phyloP scores from a whole-genome alignment of 2,888 invertebrate species.

The Pemphredon lugubris region DNA sequence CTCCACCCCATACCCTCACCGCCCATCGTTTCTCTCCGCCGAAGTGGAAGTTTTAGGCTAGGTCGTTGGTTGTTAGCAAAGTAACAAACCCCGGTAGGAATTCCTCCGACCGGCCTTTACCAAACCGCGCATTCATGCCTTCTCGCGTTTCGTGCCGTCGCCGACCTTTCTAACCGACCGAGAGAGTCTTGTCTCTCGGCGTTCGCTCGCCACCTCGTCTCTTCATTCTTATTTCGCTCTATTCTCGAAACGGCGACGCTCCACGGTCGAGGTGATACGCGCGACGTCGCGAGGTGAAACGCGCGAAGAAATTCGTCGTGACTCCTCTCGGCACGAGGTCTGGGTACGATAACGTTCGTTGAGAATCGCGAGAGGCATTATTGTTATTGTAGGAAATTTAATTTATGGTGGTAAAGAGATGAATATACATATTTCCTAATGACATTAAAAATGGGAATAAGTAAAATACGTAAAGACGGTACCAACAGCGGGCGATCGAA shows the following conservation, averaged over 20 bases:
- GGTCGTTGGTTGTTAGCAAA: conserved; percentile 77
- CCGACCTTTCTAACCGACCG: not conserved
- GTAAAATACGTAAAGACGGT: too few species aligned
- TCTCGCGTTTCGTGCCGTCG: conserved; percentile 25
- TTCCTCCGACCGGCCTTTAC: conserved; percentile 55
- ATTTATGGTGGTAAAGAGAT: too few species aligned
- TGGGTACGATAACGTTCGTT: too few species aligned
- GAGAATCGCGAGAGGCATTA: too few species aligned
- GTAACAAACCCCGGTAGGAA: conserved; percentile 74
- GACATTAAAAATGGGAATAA: too few species aligned
- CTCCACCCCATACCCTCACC: conserved; percentile 29
- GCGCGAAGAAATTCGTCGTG: too few species aligned
- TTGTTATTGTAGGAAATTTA: too few species aligned
- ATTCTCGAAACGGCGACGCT: not conserved
- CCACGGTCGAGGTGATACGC: not conserved
- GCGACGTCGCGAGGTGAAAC: too few species aligned
- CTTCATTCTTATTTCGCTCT: not conserved
- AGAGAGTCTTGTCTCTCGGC: conserved; percentile 1
- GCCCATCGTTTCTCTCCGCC: conserved; percentile 33
- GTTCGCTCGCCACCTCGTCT: conserved; percentile 10
- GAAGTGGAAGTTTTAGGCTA: conserved; percentile 73
- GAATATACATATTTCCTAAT: too few species aligned
- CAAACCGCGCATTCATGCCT: conserved; percentile 56
- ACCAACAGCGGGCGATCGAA: too few species aligned
- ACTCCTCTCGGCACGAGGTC: too few species aligned